Percentiles rank a stretch among this genome's conserved stretches.
phyloP scores from a whole-genome alignment of 2,797 vertebrate genomes.

The Scyliorhinus canicula region DNA sequence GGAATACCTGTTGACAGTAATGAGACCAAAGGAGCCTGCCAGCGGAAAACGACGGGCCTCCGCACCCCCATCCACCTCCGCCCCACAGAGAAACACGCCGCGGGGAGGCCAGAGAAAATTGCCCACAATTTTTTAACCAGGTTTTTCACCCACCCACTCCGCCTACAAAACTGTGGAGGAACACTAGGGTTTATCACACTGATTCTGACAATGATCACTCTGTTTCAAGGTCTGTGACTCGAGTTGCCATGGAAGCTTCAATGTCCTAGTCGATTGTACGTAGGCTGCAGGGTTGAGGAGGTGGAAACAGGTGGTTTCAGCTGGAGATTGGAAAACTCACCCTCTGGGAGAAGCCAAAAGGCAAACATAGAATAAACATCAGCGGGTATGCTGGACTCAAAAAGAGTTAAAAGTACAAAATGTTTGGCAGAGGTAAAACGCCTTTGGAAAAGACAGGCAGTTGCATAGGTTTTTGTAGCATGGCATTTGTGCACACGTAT shows the following conservation, averaged over 20 bases:
- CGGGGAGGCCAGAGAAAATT: too few relatives aligned
- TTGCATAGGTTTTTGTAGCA: neutral
- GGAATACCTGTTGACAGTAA: too few relatives aligned
- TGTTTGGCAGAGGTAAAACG: neutral
- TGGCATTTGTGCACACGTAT: too few relatives aligned
- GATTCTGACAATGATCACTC: neutral
- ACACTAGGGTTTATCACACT: too few relatives aligned
- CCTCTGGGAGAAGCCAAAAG: neutral
- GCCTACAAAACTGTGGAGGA: neutral
- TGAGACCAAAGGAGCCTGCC: too few relatives aligned
- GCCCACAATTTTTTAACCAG: neutral
- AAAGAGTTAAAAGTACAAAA: neutral
- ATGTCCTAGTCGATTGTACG: neutral
- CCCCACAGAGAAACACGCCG: too few relatives aligned
- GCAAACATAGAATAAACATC: neutral
- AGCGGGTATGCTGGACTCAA: neutral
- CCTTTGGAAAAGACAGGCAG: neutral
- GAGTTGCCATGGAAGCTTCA: neutral
- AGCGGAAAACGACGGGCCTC: too few relatives aligned
- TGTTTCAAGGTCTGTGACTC: neutral
- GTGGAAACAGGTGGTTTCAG: neutral
- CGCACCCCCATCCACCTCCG: too few relatives aligned
- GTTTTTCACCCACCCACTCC: neutral
- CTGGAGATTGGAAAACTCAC: neutral
- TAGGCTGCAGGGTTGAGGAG: neutral